phyloP scores from a whole-genome alignment of 2,888 invertebrate species.

The Aphodius granarius region DNA sequence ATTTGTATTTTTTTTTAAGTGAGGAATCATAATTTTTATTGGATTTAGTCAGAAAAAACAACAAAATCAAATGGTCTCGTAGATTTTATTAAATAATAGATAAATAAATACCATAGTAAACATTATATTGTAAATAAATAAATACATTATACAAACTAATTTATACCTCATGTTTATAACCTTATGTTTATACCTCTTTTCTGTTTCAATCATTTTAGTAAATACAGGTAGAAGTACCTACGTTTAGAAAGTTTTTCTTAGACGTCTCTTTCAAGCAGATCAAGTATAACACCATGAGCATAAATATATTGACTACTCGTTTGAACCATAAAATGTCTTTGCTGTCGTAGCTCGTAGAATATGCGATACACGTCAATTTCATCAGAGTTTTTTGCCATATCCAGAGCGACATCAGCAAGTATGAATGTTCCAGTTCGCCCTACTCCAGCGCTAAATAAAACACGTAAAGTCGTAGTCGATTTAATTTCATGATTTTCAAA shows the following conservation, averaged over 20 bases:
- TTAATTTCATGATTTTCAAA: background rate
- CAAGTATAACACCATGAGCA: conserved; percentile 51
- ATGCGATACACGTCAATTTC: conserved; percentile 43
- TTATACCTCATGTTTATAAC: no score
- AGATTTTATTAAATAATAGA: no score
- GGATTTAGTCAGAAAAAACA: no score
- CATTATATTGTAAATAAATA: no score
- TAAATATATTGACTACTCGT: conserved; percentile 54
- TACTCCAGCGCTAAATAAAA: conserved; percentile 58
- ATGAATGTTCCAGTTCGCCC: conserved; percentile 65
- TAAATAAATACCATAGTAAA: no score
- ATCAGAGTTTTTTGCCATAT: conserved; percentile 53
- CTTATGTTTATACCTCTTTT: no score
- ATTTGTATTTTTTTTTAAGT: background rate
- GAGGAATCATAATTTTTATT: no score
- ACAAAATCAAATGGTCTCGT: no score
- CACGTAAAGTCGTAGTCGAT: background rate
- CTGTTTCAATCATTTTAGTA: no score
- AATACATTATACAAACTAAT: conserved; percentile 8
- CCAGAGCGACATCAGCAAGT: conserved; percentile 59
- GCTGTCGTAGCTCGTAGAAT: conserved; percentile 44
- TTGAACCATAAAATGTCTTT: conserved; percentile 51
- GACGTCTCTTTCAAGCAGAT: conserved; percentile 41
- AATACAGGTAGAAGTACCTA: no score
- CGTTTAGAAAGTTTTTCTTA: background rate